A percentile compares a stretch with the other conserved stretches of the same genome.
These are phyloP conservation scores for Eurystomus glaucurus DNA, from an alignment of 2,797 vertebrate genomes.

Conservation along the genomic window DNA sequence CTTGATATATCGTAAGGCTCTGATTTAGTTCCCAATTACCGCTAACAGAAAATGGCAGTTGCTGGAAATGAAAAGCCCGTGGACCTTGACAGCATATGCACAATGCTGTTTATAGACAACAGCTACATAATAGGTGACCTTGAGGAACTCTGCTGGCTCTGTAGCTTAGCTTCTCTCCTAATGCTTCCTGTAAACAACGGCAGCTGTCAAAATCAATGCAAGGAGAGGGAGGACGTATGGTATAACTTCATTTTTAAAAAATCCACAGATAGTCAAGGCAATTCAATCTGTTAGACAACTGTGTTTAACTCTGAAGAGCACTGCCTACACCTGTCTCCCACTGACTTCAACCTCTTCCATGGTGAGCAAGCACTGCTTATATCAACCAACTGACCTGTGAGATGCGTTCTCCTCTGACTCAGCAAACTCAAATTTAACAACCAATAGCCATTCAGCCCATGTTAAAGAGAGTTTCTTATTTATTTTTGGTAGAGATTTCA, in stretches of 20 bases:
- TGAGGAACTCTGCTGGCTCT: slow-evolving; percentile 9
- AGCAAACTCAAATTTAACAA: neutral
- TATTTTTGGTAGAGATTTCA: slow-evolving; percentile 27
- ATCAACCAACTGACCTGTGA: neutral
- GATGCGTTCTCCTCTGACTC: neutral
- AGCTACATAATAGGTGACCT: slow-evolving; percentile 18
- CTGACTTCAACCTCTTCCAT: neutral
- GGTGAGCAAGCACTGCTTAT: neutral
- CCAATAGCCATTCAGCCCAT: neutral
- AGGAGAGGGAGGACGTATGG: neutral
- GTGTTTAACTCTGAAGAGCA: neutral
- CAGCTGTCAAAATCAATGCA: slow-evolving; percentile 20
- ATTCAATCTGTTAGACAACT: slow-evolving; percentile 6
- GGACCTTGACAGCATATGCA: slow-evolving; percentile 29
- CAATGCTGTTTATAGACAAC: slow-evolving; percentile 37
- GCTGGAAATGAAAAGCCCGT: slow-evolving; percentile 4
- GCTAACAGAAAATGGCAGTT: slow-evolving; percentile 25
- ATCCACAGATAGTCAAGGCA: neutral
- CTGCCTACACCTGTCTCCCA: neutral
- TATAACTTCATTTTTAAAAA: neutral
- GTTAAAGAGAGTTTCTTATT: neutral
- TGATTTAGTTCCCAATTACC: slow-evolving; percentile 7
- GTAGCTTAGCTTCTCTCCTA: slow-evolving; percentile 6
- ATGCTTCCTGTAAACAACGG: slow-evolving; percentile 29
- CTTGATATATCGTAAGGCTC: neutral